Evolutionary conservation across 2,113 vertebrate genomes (phyloP).

Genomic region (Silurus asotus): DNA sequence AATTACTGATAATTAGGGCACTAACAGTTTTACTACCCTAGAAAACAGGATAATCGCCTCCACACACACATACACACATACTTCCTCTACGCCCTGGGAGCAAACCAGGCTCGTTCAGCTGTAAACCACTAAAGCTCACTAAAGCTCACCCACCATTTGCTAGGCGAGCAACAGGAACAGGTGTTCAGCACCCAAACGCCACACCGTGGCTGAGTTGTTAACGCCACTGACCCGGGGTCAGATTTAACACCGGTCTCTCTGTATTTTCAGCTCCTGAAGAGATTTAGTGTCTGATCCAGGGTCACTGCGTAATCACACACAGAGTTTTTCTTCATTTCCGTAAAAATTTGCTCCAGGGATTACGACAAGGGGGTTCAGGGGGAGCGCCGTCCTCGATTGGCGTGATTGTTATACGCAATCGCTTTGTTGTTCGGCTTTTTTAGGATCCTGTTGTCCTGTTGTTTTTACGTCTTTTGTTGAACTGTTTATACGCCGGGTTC

Average conservation of each 20-base stretch:
- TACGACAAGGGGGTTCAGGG: constrained; percentile 10
- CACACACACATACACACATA: constrained; percentile 23
- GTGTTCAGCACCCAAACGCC: constrained; percentile 48
- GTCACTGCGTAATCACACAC: constrained; percentile 34
- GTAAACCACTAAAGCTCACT: constrained; percentile 51
- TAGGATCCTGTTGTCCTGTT: constrained; percentile 39
- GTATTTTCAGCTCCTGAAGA: constrained; percentile 34
- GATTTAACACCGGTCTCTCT: constrained; percentile 30
- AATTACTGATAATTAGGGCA: constrained; percentile 92
- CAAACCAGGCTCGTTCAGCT: constrained; percentile 38
- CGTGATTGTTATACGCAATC: constrained; percentile 48
- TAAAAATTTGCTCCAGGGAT: constrained; percentile 17
- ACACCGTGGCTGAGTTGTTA: constrained; percentile 30
- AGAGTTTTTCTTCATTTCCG: constrained; percentile 11
- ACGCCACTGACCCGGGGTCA: constrained; percentile 41
- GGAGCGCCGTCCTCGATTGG: constrained; percentile 30
- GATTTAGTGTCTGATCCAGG: constrained; percentile 38
- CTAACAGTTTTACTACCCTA: constrained; percentile 93
- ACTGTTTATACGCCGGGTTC: neutral
- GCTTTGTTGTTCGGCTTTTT: constrained; percentile 31
- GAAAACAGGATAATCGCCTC: constrained; percentile 89
- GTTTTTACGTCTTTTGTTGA: neutral
- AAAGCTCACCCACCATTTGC: constrained; percentile 54
- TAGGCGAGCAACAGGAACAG: constrained; percentile 51
- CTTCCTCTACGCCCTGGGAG: constrained; percentile 41